Conservation (phyloP, 2,888 invertebrate species). For the Ochropacha duplaris region DNA sequence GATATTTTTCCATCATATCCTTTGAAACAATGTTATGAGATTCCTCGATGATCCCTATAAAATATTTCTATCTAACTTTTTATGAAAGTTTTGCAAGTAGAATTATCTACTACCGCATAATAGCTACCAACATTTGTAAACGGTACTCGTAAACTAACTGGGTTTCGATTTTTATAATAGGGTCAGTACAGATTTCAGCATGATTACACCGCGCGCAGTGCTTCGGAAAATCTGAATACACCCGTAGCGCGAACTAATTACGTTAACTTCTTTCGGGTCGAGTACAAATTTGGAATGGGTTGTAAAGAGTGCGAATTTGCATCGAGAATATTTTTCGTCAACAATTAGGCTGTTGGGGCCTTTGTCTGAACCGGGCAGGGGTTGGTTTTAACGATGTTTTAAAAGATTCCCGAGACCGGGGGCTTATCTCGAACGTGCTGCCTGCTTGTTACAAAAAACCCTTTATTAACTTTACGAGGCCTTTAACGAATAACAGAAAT, state of each 20-base stretch:
- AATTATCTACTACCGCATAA: too few species aligned
- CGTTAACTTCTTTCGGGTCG: conserved; percentile 71
- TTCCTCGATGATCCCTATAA: background rate
- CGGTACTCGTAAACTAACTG: background rate
- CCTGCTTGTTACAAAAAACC: conserved; percentile 75
- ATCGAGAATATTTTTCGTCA: conserved; percentile 81
- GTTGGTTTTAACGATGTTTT: conserved; percentile 81
- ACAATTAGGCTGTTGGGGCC: conserved; percentile 75
- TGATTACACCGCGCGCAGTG: conserved; percentile 19
- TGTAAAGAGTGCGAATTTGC: conserved; percentile 80
- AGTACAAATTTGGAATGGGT: conserved; percentile 79
- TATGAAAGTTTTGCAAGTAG: background rate
- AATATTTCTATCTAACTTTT: background rate
- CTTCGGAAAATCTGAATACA: conserved; percentile 52
- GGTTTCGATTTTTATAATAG: background rate
- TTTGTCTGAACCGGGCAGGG: conserved; percentile 73
- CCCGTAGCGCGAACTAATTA: conserved; percentile 66
- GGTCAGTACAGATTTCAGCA: conserved; percentile 10
- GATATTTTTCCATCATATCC: background rate
- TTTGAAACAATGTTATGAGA: background rate
- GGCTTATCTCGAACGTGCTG: conserved; percentile 77
- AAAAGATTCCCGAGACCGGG: conserved; percentile 76
- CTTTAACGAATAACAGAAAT: conserved; percentile 80
- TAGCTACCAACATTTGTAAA: background rate
- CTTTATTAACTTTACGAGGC: conserved; percentile 80